These are phyloP conservation scores for Hemaris fuciformis DNA, from an alignment of 2,888 invertebrate species.

Conservation along the genomic window DNA sequence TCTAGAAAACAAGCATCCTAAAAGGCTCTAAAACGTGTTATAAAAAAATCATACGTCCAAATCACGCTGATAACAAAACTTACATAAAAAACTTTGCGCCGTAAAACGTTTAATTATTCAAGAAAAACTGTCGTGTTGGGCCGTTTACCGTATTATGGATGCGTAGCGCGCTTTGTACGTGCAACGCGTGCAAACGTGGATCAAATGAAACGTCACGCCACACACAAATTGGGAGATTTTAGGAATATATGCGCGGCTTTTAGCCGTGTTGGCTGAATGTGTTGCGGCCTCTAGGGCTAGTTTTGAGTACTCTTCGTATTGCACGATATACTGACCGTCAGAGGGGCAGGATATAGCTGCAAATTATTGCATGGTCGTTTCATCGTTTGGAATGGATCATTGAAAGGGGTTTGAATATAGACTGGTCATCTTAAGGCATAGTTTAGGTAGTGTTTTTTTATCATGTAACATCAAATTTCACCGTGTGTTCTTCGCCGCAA, in stretches of 20 bases:
- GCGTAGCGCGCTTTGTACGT: background rate
- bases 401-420: too few relatives aligned
- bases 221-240: slow-evolving; percentile 5
- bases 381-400: too few relatives aligned
- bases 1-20: too few relatives aligned
- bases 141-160: slow-evolving; percentile 13
- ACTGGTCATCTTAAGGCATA: too few relatives aligned
- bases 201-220: background rate
- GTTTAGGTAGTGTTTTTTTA: too few relatives aligned
- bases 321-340: too few relatives aligned
- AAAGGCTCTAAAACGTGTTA: background rate
- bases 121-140: slow-evolving; percentile 7
- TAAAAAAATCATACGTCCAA: background rate
- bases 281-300: too few relatives aligned
- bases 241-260: background rate
- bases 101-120: slow-evolving; percentile 15
- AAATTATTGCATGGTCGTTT: too few relatives aligned
- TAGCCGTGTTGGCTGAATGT: background rate
- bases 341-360: too few relatives aligned
- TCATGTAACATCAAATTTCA: too few relatives aligned
- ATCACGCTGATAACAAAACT: background rate
- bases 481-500: too few relatives aligned
- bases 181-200: background rate
- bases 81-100: background rate
- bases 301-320: too few relatives aligned